A percentile compares a stretch with the other conserved stretches of the same genome.
Conservation (phyloP, 2,797 vertebrate genomes). For the Nannoperca australis region DNA sequence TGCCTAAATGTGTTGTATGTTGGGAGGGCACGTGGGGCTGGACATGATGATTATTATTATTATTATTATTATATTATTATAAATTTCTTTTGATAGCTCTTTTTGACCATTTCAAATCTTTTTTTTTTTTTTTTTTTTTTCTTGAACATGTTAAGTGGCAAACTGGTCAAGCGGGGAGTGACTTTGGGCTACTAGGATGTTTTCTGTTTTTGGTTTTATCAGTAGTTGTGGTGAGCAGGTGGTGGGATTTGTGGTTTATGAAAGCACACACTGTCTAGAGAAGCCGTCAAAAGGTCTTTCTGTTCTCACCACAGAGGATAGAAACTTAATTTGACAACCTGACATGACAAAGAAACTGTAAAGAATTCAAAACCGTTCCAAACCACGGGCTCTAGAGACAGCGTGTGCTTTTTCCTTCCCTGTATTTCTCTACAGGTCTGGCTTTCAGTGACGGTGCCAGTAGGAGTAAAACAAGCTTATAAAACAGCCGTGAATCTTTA, state of each 20-base stretch:
- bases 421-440: conserved; percentile 55
- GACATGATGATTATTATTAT: conserved; percentile 12
- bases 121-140: conserved; percentile 11
- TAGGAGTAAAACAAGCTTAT: not conserved
- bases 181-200: conserved; percentile 40
- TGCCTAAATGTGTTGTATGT: conserved; percentile 32
- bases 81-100: conserved; percentile 58
- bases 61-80: conserved; percentile 52
- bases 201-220: conserved; percentile 66
- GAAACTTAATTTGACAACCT: conserved; percentile 17
- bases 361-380: not conserved
- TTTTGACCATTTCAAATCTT: conserved; percentile 40
- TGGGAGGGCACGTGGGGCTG: conserved; percentile 23
- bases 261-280: conserved; percentile 69
- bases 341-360: conserved; percentile 21
- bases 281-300: conserved; percentile 21
- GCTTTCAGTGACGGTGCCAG: conserved; percentile 72
- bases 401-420: conserved; percentile 51
- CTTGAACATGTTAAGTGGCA: not conserved
- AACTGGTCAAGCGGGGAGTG: conserved; percentile 26
- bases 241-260: conserved; percentile 57
- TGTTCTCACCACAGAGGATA: conserved; percentile 1
- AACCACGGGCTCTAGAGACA: conserved; percentile 54
- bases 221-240: conserved; percentile 56
- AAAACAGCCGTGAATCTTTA: not conserved